Base-by-base conservation (phyloP, 2,888 invertebrate species). In the Microctonus brassicae region DNA sequence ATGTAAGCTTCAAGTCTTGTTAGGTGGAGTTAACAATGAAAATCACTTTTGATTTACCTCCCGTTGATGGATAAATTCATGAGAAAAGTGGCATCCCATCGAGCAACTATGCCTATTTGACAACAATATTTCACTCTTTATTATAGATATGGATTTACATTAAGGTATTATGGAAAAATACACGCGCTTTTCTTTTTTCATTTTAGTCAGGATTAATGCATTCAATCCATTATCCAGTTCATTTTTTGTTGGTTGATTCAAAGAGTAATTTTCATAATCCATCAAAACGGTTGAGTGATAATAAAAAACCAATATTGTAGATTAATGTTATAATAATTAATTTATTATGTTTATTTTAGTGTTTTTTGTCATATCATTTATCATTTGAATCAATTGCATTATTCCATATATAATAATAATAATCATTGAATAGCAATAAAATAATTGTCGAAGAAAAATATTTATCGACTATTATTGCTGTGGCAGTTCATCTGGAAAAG, bases 401-500 rank as follows among this genome's bases (percentile, higher is more conserved):
- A n/a, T n/a, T n/a, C n/a, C n/a, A n/a, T n/a, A n/a, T n/a, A n/a
- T n/a, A n/a, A n/a, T n/a, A n/a, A n/a, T n/a, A n/a, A n/a, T n/a
- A n/a, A n/a, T n/a, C n/a, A 47, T 11, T 33, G 61, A 47, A 60
- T 13, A 47, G 62, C 47, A 53, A 61, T 70, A 67, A 42, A 70
- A 73, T 63, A 20, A 57, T 39, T 52, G 29, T 47, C 36, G 13
- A 13, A n/a, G n/a, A 47, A n/a, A 64, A 13, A 33, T 29, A 26
- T 29, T 11, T n/a, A 22, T 17, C 2, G 2, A 42, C 39, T 55
- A 26, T 60, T 22, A 9, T 55, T 65, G 33, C 20, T 26, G n/a
- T 26, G n/a, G 4, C 26, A 17, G 78, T 78, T 89, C 91, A 93
- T 89, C 94, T 92, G 70, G 93, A 94, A 83, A 92, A 94, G 83